Evolutionary conservation across 2,888 invertebrate species (phyloP).

Genomic region (Cartodere bifasciata): DNA sequence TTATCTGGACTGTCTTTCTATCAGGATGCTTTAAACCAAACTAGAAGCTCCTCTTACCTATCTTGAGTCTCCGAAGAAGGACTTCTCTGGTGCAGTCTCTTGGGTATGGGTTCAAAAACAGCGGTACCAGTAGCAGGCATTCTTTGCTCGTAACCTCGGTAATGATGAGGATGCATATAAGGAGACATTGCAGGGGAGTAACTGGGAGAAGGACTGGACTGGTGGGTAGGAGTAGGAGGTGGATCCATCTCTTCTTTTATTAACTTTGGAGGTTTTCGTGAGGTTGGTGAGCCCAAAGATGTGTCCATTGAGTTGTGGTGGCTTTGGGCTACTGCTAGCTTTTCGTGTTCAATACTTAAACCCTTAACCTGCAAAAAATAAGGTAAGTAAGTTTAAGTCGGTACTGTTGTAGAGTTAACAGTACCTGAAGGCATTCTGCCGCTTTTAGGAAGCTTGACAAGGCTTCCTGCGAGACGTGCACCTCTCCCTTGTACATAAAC

Average conservation of each 20-base stretch:
- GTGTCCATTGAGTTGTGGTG: constrained; percentile 34
- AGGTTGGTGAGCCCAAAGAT: constrained; percentile 32
- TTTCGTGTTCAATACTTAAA: constrained; percentile 62
- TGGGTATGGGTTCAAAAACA: constrained; percentile 28
- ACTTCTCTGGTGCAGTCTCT: constrained; percentile 45
- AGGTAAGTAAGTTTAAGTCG: constrained; percentile 1
- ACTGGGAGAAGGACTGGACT: constrained; percentile 33
- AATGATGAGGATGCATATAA: constrained; percentile 33
- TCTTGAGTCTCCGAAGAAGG: too few species aligned
- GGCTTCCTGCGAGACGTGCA: constrained; percentile 84
- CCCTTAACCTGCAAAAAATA: constrained; percentile 51
- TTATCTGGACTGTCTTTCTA: too few species aligned
- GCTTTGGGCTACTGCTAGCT: constrained; percentile 46
- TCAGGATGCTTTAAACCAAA: too few species aligned
- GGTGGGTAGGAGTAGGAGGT: constrained; percentile 19
- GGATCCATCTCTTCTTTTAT: constrained; percentile 24
- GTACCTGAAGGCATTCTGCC: constrained; percentile 83
- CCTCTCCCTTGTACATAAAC: constrained; percentile 92
- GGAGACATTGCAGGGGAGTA: constrained; percentile 39
- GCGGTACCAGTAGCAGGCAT: constrained; percentile 32
- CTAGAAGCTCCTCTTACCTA: too few species aligned
- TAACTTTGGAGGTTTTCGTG: constrained; percentile 27
- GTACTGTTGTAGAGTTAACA: background rate
- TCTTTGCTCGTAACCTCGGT: constrained; percentile 31
- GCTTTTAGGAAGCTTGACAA: constrained; percentile 84